phyloP scores from a whole-genome alignment of 37 sponge, comb jelly and placozoan genomes.

The Hormiphora californensis region DNA sequence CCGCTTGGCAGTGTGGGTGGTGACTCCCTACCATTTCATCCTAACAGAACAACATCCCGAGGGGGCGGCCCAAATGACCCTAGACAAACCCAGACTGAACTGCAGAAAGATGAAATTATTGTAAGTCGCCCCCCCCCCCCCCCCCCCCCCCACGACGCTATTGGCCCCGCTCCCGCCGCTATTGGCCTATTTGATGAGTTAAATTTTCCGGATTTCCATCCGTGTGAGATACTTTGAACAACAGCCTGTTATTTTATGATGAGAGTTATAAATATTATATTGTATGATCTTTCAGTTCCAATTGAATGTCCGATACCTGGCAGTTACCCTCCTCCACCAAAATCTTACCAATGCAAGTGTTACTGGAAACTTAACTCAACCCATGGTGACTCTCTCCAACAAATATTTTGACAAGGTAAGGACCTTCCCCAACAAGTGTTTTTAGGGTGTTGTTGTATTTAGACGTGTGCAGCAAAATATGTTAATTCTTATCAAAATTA shows the following conservation, averaged over 20 bases:
- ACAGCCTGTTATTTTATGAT: no score
- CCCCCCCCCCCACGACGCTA: no score
- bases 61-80: neutral
- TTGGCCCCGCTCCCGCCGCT: no score
- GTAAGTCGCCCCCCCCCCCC: no score
- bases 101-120: conserved; percentile 4
- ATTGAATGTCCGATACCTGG: conserved; percentile 41
- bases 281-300: neutral
- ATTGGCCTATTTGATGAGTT: no score
- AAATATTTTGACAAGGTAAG: conserved; percentile 36
- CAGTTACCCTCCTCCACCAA: conserved; percentile 24
- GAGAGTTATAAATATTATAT: no score
- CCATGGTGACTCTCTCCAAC: neutral
- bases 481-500: no score
- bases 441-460: no score
- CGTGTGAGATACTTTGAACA: no score
- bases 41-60: neutral
- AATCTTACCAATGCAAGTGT: conserved; percentile 39
- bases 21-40: neutral
- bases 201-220: no score
- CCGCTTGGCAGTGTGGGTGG: conserved; percentile 18
- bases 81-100: neutral
- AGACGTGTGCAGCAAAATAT: no score
- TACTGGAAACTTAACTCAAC: neutral
- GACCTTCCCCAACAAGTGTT: no score